Conservation (phyloP, 2,888 invertebrate species). For the Dromius quadrimaculatus region DNA sequence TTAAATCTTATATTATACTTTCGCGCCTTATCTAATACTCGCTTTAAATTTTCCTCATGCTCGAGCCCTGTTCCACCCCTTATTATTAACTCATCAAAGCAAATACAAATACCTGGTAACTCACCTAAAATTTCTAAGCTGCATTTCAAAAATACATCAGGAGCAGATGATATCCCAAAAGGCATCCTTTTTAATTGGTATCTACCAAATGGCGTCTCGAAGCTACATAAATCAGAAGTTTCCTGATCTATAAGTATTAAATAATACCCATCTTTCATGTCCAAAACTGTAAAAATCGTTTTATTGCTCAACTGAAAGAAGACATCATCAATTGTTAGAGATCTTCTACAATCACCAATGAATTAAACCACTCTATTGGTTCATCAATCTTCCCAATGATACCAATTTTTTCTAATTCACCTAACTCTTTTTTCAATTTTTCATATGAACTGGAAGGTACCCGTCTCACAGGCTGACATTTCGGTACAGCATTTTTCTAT, state of each 20-base stretch:
- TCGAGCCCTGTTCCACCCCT: background rate
- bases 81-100: conserved; percentile 9
- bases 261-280: conserved; percentile 17
- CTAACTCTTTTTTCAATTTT: background rate
- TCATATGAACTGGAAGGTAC: no score
- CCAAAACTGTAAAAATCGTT: conserved; percentile 10
- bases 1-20: conserved; percentile 28
- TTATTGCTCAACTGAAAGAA: background rate
- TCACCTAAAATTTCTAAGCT: conserved; percentile 19
- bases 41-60: conserved; percentile 2
- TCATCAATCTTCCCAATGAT: background rate
- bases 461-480: background rate
- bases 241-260: background rate
- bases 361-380: background rate
- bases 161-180: conserved; percentile 21
- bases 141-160: conserved; percentile 5
- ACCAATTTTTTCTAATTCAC: background rate
- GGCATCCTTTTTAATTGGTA: conserved; percentile 8
- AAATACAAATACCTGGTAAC: conserved; percentile 2
- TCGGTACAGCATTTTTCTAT: background rate
- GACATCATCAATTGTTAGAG: background rate
- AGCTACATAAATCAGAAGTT: conserved; percentile 23
- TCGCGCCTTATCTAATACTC: conserved; percentile 1
- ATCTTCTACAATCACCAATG: background rate
- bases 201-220: conserved; percentile 22